phyloP scores from a whole-genome alignment of 1,140 invertebrate genomes.

The Bombus turneri region DNA sequence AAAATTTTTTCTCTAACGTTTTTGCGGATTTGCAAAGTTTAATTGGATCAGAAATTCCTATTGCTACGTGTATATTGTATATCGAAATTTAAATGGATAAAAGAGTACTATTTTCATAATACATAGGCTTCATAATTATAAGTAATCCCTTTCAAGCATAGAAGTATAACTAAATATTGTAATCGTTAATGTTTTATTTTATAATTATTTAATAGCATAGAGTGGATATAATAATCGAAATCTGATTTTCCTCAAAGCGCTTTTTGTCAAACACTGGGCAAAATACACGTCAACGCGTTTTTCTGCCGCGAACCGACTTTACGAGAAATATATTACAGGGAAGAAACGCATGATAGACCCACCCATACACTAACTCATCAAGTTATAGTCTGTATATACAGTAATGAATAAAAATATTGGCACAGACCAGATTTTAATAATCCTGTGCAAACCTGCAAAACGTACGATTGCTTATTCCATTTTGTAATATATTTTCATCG shows the following conservation, averaged over 20 bases:
- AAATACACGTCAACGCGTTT: conserved; percentile 31
- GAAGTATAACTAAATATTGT: not conserved
- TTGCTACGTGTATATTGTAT: not conserved
- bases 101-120: no score
- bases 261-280: not conserved
- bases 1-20: no score
- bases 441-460: not conserved
- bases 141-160: no score
- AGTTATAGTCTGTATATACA: conserved; percentile 3
- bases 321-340: not conserved
- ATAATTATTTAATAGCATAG: not conserved
- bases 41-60: not conserved
- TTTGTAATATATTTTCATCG: no score
- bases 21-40: no score
- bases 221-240: not conserved
- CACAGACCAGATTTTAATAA: not conserved
- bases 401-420: not conserved
- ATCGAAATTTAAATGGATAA: not conserved
- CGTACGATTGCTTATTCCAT: no score
- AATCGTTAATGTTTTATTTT: not conserved
- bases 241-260: not conserved
- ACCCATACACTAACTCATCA: not conserved
- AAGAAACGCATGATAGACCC: not conserved
- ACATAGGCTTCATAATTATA: no score
- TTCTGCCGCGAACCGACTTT: not conserved